Percentiles rank a stretch among this genome's conserved stretches.
Evolutionary conservation across 2,888 invertebrate species (phyloP).

Genomic region (Dorcus parallelipipedus): DNA sequence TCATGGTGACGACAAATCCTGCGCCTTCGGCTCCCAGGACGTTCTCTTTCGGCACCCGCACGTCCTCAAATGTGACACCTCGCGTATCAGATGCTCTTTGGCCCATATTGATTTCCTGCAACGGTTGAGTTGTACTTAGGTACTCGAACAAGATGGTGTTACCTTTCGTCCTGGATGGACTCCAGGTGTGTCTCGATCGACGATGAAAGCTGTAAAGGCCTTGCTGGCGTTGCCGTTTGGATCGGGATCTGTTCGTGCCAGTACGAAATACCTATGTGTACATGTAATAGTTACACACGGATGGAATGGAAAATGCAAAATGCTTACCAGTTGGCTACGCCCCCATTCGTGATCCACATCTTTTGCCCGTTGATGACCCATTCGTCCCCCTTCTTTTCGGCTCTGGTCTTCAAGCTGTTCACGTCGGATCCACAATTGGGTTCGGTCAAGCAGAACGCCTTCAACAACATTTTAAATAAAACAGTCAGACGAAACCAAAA

Average conservation of each 20-base stretch:
- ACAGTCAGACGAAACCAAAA: constrained; percentile 6
- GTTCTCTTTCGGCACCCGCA: constrained; percentile 91
- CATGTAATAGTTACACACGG: too few relatives aligned
- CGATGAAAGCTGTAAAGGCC: constrained; percentile 96
- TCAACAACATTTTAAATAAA: constrained; percentile 24
- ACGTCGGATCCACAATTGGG: constrained; percentile 97
- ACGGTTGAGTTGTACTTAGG: not conserved
- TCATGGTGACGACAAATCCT: constrained; percentile 97
- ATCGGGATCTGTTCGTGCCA: constrained; percentile 90
- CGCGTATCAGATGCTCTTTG: constrained; percentile 93
- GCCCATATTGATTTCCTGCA: constrained; percentile 91
- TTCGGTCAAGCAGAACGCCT: constrained; percentile 96
- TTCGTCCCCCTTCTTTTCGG: constrained; percentile 92
- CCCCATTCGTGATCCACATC: constrained; percentile 99
- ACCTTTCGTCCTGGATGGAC: constrained; percentile 88
- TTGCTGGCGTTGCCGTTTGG: constrained; percentile 87
- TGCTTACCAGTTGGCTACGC: constrained; percentile 86
- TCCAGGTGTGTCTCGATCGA: constrained; percentile 87
- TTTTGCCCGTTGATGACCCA: constrained; percentile 92
- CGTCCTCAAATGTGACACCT: constrained; percentile 96
- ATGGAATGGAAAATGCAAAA: not conserved
- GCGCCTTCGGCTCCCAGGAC: constrained; percentile 85
- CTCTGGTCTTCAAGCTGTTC: constrained; percentile 82
- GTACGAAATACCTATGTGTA: constrained; percentile 73
- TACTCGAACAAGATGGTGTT: constrained; percentile 18